These are phyloP conservation scores for Sarcophaga carnaria DNA, from an alignment of 2,888 invertebrate species.

Conservation along the genomic window DNA sequence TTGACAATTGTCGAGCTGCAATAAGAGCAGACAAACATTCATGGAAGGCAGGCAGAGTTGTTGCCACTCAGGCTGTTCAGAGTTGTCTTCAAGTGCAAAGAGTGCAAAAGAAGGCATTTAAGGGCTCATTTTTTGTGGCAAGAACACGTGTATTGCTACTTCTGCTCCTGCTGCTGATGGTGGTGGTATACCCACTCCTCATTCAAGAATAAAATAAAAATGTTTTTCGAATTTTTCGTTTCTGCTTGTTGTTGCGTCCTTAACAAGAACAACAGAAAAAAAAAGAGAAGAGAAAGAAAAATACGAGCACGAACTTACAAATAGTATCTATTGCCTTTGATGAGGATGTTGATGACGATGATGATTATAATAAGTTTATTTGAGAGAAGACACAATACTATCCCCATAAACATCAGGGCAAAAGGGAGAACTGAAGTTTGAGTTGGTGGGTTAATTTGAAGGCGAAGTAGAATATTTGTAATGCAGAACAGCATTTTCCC, in stretches of 20 bases:
- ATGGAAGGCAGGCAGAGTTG: conserved; percentile 39
- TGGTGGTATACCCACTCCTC: conserved; percentile 18
- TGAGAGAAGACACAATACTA: conserved; percentile 7
- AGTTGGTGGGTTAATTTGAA: conserved; percentile 39
- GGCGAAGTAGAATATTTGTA: conserved; percentile 64
- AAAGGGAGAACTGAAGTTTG: not conserved
- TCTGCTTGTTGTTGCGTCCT: conserved; percentile 27
- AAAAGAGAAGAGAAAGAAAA: not conserved
- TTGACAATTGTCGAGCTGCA: conserved; percentile 79
- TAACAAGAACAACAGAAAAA: conserved; percentile 7
- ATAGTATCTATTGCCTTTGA: conserved; percentile 66
- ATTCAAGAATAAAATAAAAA: conserved; percentile 1
- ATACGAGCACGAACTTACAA: not conserved
- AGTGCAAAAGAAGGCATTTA: conserved; percentile 55
- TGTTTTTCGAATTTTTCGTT: conserved; percentile 38
- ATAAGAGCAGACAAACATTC: conserved; percentile 52
- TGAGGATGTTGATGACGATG: conserved; percentile 61
- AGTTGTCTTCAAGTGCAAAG: conserved; percentile 48
- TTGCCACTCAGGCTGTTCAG: conserved; percentile 57
- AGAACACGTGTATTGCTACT: conserved; percentile 56
- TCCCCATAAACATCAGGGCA: conserved; percentile 27
- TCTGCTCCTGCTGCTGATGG: not conserved
- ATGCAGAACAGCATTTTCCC: conserved; percentile 71
- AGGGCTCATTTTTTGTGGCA: conserved; percentile 60
- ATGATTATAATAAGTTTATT: conserved; percentile 67